phyloP scores from a whole-genome alignment of 2,888 invertebrate species.

The Phasia obesa region DNA sequence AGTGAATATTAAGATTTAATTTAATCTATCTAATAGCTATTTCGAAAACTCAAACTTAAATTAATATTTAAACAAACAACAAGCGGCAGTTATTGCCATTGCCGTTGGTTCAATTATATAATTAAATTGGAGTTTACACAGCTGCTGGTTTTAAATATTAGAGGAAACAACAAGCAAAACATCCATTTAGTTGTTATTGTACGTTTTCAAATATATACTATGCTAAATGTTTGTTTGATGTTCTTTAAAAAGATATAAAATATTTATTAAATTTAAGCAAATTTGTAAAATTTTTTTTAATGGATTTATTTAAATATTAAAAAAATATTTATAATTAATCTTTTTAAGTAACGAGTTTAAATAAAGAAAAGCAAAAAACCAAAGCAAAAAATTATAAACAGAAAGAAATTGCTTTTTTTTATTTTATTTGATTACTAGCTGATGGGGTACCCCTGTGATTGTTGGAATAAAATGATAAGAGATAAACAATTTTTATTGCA shows the following conservation, averaged over 20 bases:
- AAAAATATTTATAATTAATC: constrained; percentile 11
- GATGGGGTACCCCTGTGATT: no score
- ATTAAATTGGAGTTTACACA: background rate
- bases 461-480: no score
- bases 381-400: no score
- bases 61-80: background rate
- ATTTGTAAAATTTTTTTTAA: constrained; percentile 39
- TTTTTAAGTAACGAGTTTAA: constrained; percentile 40
- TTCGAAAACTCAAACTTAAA: background rate
- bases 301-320: constrained; percentile 24
- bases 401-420: no score
- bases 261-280: constrained; percentile 26
- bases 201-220: background rate
- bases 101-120: no score
- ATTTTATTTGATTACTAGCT: no score
- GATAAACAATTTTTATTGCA: no score
- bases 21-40: background rate
- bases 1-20: constrained; percentile 15
- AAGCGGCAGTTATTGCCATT: background rate
- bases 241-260: constrained; percentile 34
- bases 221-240: constrained; percentile 30
- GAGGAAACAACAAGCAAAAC: background rate
- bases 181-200: background rate
- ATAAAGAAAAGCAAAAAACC: constrained; percentile 51
- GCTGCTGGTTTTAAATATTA: background rate